Conservation (phyloP, 2,888 invertebrate genomes). For the Macrophya alboannulata region DNA sequence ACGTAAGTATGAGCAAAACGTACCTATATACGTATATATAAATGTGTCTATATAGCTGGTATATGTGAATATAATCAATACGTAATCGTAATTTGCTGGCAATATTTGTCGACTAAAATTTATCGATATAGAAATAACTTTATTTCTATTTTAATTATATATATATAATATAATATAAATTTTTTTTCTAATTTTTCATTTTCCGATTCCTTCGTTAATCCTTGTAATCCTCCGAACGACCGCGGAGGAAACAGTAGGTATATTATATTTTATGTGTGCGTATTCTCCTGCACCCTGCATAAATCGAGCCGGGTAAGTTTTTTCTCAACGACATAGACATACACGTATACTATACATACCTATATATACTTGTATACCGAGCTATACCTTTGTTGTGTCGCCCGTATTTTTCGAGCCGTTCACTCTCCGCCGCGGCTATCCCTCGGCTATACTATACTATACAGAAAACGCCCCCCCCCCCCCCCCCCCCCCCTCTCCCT, state of each 20-base stretch:
- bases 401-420: conserved; percentile 46
- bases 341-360: background rate
- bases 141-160: no score
- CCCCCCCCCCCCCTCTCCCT: background rate
- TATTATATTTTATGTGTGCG: background rate
- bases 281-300: background rate
- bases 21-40: no score
- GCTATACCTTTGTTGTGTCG: conserved; percentile 29
- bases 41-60: background rate
- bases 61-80: no score
- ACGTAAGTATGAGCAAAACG: conserved; percentile 14
- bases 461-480: background rate
- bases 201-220: background rate
- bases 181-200: background rate
- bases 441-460: conserved; percentile 17
- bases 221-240: background rate
- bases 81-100: background rate
- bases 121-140: background rate
- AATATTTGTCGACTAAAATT: background rate
- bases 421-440: conserved; percentile 43
- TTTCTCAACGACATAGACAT: background rate
- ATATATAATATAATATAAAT: no score
- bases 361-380: background rate
- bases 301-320: conserved; percentile 11
- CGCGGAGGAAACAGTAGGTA: background rate